Conservation (phyloP, 2,113 vertebrate genomes). For the Prietella phreatophila region DNA sequence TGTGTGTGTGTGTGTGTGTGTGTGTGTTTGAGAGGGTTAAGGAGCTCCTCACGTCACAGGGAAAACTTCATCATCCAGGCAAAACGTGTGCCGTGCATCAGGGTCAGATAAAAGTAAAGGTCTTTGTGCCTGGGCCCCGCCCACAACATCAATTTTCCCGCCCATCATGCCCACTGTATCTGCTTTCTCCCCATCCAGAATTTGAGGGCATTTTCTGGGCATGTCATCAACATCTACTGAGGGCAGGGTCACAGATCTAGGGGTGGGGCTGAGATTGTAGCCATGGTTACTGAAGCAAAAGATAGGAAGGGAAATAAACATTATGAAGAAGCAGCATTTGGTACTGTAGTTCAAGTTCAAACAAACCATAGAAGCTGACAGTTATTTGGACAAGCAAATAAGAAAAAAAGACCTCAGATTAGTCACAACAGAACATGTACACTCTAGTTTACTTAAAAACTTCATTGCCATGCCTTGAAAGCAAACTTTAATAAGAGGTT, state of each 20-base stretch:
- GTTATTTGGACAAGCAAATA: not conserved
- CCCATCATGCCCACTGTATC: slow-evolving; percentile 46
- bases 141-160: slow-evolving; percentile 54
- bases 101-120: slow-evolving; percentile 49
- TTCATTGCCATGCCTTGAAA: not conserved
- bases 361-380: not conserved
- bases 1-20: not conserved
- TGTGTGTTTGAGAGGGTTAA: slow-evolving; percentile 25
- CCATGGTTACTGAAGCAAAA: slow-evolving; percentile 59
- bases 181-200: slow-evolving; percentile 55
- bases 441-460: not conserved
- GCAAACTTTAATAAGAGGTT: not conserved
- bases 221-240: slow-evolving; percentile 57
- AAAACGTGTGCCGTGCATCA: slow-evolving; percentile 65
- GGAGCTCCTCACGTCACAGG: slow-evolving; percentile 75
- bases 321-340: slow-evolving; percentile 7
- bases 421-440: not conserved
- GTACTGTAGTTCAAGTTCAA: not conserved
- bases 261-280: slow-evolving; percentile 65
- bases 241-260: slow-evolving; percentile 56
- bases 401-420: not conserved
- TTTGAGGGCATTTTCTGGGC: slow-evolving; percentile 54
- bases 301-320: slow-evolving; percentile 21
- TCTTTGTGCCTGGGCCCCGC: slow-evolving; percentile 33
- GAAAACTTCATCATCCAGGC: slow-evolving; percentile 71